Conservation (phyloP, 92 coral and sea anemone species). For the Epizoanthus rinbou region DNA sequence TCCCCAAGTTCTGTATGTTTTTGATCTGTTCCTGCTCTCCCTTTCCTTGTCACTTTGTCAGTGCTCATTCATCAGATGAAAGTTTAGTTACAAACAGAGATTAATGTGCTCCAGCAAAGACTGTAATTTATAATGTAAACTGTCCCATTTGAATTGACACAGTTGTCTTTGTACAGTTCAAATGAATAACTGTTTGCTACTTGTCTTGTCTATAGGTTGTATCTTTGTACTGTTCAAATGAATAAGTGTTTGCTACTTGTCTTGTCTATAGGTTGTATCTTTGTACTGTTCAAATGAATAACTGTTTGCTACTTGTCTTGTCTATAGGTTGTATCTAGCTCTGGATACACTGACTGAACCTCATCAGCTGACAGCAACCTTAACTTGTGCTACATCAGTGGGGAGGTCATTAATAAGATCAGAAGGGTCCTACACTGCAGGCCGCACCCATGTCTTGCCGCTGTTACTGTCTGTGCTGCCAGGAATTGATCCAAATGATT, state of each 20-base stretch:
- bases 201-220: slow-evolving; percentile 61
- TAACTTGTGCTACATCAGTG: slow-evolving; percentile 94
- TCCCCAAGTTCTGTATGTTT: not conserved
- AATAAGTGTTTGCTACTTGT: not conserved
- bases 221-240: not conserved
- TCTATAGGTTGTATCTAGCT: slow-evolving; percentile 81
- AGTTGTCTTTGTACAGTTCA: too few relatives aligned
- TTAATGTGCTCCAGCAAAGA: too few relatives aligned
- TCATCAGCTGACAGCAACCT: slow-evolving; percentile 93
- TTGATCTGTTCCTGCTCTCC: not conserved
- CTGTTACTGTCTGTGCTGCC: slow-evolving; percentile 88
- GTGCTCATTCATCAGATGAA: too few relatives aligned
- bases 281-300: not conserved
- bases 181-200: not conserved
- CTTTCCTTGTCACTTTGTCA: too few relatives aligned
- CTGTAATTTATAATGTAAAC: not conserved
- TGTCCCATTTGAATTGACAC: too few relatives aligned
- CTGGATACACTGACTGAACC: slow-evolving; percentile 95
- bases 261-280: slow-evolving; percentile 67
- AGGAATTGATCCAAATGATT: slow-evolving; percentile 99
- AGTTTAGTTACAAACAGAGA: too few relatives aligned
- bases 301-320: slow-evolving; percentile 1
- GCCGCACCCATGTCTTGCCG: slow-evolving; percentile 92
- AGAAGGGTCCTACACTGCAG: slow-evolving; percentile 81
- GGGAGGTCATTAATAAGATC: slow-evolving; percentile 92